Base-by-base conservation (phyloP, 1,140 invertebrate species). In the Ridgeia piscesae region DNA sequence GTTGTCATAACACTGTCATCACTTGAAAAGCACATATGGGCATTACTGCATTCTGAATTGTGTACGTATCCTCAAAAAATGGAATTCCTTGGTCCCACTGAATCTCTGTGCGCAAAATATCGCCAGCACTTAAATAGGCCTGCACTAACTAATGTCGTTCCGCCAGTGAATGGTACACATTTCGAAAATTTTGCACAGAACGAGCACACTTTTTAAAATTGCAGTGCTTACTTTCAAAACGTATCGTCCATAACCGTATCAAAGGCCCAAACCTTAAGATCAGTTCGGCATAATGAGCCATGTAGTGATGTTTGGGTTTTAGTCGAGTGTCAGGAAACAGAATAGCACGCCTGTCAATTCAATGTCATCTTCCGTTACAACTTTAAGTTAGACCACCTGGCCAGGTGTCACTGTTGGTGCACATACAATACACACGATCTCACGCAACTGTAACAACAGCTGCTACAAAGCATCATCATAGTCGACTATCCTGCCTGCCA, bases 181-280 rank as follows among this genome's bases (percentile, higher is more conserved):
- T 27, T 42, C 90, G 27, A 91, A 34, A 94, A 93, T 95, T 94
- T 77, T 93, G 93, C 33, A 93, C 92, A 88, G 92, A 89, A 89
- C 94, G 93, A 88, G 94, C 94, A 92, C 92, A 92, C 89, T 93
- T 93, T 93, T 94, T 94, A 14, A 95, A 94, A 93, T 93, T 95
- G 21, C 91, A 92, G 92, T 95, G 94, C 92, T 95, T 94, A 34
- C 94, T 94, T 93, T 95, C 94, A 93, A 94, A 94, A 35, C 94
- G 92, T 91, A 95, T 91, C 1, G 91, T 93, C 94, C 95, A 95
- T 33, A 94, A 93, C 93, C 94, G 94, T 11, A 94, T 58, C 94
- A 93, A 92, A 93, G 94, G 35, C 94, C 94, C 93, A 94, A 94
- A 92, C 31, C 11, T 8, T 21, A 48, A 34, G 1, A 92, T 92